These are phyloP conservation scores for Acanthosepion lycidas DNA, from an alignment of 2,888 invertebrate genomes.

Conservation along the genomic window DNA sequence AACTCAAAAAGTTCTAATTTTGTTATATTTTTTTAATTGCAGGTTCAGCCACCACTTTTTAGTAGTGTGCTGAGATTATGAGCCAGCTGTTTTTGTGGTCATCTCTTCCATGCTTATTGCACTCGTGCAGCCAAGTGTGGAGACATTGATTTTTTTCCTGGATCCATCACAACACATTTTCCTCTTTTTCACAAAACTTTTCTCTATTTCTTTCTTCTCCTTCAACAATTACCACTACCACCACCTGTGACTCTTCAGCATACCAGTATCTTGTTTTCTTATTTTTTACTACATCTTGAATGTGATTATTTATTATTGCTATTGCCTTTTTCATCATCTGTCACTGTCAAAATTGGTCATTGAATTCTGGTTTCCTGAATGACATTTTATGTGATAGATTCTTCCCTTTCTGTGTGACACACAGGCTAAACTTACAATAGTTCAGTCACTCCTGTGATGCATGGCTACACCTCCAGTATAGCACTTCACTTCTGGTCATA, in stretches of 20 bases:
- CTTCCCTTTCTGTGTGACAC: conserved; percentile 11
- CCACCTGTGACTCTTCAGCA: not conserved
- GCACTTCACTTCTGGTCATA: conserved; percentile 46
- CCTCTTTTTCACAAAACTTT: not conserved
- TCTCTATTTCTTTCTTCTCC: not conserved
- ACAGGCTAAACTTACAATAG: not conserved
- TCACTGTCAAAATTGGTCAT: not conserved
- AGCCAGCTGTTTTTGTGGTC: conserved; percentile 17
- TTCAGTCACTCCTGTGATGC: conserved; percentile 39
- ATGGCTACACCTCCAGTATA: conserved; percentile 46
- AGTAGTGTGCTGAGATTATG: not conserved
- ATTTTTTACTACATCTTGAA: not conserved
- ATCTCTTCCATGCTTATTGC: not conserved
- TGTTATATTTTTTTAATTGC: not conserved
- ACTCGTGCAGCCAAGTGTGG: not conserved
- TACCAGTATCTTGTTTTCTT: not conserved
- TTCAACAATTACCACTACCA: not conserved
- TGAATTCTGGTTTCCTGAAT: not conserved
- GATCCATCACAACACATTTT: not conserved
- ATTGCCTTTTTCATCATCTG: not conserved
- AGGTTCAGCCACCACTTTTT: conserved; percentile 33
- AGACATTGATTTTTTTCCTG: not conserved
- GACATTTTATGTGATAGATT: conserved; percentile 9
- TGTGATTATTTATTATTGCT: not conserved
- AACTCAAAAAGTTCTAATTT: no score